Evolutionary conservation across 2,113 vertebrate genomes (phyloP).

Genomic region (Pelecanoides urinatrix): DNA sequence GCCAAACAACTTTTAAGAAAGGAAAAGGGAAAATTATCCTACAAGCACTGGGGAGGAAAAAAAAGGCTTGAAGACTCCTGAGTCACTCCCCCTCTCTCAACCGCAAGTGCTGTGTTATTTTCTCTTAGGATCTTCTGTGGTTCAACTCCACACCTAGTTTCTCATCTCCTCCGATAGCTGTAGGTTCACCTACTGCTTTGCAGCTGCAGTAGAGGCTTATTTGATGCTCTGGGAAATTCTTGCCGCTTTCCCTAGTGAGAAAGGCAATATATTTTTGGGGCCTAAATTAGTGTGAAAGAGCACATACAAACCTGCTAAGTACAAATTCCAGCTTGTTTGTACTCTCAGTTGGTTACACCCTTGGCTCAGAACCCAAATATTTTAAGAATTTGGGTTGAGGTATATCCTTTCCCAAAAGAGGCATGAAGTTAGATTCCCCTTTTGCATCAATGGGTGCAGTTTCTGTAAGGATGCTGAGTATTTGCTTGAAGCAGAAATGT

Average conservation of each 20-base stretch:
- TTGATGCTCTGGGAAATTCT: not conserved
- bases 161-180: not conserved
- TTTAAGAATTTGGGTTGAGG: slow-evolving; percentile 54
- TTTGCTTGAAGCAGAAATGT: not conserved
- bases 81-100: not conserved
- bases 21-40: not conserved
- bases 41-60: not conserved
- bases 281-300: not conserved
- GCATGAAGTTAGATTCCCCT: slow-evolving; percentile 13
- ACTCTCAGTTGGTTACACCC: slow-evolving; percentile 38
- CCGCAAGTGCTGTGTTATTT: not conserved
- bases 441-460: slow-evolving; percentile 14
- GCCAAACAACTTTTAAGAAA: not conserved
- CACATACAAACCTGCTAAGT: not conserved
- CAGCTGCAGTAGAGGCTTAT: not conserved
- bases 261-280: not conserved
- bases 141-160: not conserved
- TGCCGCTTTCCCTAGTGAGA: not conserved
- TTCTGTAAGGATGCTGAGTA: not conserved
- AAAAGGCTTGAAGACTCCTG: not conserved
- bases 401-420: slow-evolving; percentile 26
- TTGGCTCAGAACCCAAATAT: slow-evolving; percentile 46
- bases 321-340: slow-evolving; percentile 62
- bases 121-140: not conserved
- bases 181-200: not conserved